Evolutionary conservation across 2,113 vertebrate genomes (phyloP).

Genomic region (Bungarus multicinctus): DNA sequence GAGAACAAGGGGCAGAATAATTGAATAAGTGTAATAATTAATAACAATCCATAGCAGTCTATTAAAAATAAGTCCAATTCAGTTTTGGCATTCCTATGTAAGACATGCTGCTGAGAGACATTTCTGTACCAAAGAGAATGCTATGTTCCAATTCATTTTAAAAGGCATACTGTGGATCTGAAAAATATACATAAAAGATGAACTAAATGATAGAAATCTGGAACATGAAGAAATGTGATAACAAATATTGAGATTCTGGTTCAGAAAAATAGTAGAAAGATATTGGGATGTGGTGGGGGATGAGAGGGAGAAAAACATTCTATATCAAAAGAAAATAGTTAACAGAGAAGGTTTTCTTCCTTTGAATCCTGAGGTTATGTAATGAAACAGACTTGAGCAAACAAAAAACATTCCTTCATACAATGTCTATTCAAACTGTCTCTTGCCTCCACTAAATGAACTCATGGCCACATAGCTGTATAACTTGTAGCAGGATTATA

Average conservation of each 20-base stretch:
- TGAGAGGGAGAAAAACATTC: neutral
- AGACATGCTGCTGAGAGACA: neutral
- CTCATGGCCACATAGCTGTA: neutral
- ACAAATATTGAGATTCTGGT: neutral
- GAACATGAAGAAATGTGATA: neutral
- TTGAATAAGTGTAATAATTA: neutral
- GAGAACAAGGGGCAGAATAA: neutral
- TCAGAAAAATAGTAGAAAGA: neutral
- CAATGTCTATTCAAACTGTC: neutral
- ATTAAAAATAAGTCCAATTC: neutral
- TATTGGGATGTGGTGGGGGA: neutral
- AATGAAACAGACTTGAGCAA: neutral
- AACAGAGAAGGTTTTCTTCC: neutral
- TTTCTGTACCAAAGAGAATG: neutral
- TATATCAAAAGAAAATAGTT: neutral
- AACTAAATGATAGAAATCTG: neutral
- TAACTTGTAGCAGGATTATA: neutral
- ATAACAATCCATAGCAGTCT: neutral
- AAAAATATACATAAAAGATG: neutral
- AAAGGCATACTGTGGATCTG: neutral
- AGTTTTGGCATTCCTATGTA: neutral
- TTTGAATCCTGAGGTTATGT: neutral
- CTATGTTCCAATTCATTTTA: neutral
- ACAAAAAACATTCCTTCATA: neutral
- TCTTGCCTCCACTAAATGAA: neutral